Base-by-base conservation (phyloP, 1,140 invertebrate species). In the Lepidurus apus region DNA sequence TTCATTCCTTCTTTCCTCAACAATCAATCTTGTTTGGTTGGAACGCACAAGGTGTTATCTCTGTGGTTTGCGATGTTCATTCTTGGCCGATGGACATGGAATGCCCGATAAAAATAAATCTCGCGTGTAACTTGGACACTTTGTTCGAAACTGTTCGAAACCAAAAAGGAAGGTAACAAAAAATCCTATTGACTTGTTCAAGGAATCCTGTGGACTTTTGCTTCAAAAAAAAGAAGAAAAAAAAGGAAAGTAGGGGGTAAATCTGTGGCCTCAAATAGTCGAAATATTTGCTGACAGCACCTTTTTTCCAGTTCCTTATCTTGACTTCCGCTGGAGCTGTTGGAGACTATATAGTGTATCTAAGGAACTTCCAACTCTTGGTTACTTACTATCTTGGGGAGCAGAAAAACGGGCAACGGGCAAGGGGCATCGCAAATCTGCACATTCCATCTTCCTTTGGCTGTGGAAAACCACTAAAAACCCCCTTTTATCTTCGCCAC, bases 381-480 rank as follows among this genome's bases (percentile, higher is more conserved):
- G 53, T 17, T 13, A 65, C 21, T n/a, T 65, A 13, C 21, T 65
- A 13, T 65, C 53, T 13, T 13, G 53, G 53, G 53, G 7, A 21
- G 53, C 21, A n/a, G 53, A n/a, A 17, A 10, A 17, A 21, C 17
- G 53, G 53, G 53, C 21, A 17, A 21, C 17, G 53, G 53, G 53
- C 21, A 65, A 65, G 21, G 53, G 53, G 21, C 53, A 65, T 65
- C 53, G n/a, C 53, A 65, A 65, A 65, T 65, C 53, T 65, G 53
- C 17, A 65, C 53, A 65, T 65, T 65, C 53, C 53, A 65, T 65
- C 53, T 65, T 65, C 21, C 53, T 65, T 65, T 65, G 17, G 17
- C 53, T 9, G 53, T 65, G 53, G 53, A 65, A 65, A 65, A 65
- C 17, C 53, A 65, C 53, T 65, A 65, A 65, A 65, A 65, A 65